Evolutionary conservation across 2,797 vertebrate genomes (phyloP), one percentile per base, ranked within the genome.

Genomic region (Danio aesculapii): DNA sequence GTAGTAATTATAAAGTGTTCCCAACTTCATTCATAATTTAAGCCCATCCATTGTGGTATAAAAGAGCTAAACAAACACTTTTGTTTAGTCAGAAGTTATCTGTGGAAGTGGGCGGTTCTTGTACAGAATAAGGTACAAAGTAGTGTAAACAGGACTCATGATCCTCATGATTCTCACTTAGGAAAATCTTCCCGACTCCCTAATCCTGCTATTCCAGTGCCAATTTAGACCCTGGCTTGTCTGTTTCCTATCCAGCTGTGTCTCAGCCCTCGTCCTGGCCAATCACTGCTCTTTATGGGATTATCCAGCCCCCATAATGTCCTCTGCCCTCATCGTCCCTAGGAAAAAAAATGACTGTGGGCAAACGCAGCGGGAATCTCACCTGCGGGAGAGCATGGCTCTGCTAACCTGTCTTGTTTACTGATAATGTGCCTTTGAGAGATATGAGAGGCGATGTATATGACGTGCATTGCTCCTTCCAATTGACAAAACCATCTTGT

Each of bases 261-360:
- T 86, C 11, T 76, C 57, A 85, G 57, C 50, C 67, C 70, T 43
- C 7, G 16, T 53, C 62, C 84, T 78, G 81, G 47, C 83, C 92
- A 93, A 93, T 93, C 90, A 90, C 83, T 66, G 90, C 91, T 94
- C 89, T 92, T 94, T 94, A 94, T 91, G 88, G 94, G 94, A 94
- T 94, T 94, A 95, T 88, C 87, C 88, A 88, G 81, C 86, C 86
- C 86, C 90, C 90, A 93, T 94, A 88, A 81, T 70, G 63, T 83
- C 61, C 75, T 81, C 74, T 43, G 84, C 89, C 91, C 90, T 90
- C 84, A 71, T 90, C 85, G 88, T 92, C 83, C 57, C 64, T 12
- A 9, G 52, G 73, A 81, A 89, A 88, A 30, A 30, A 30, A 30
- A 30, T 79, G 82, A 72, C 78, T 81, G 62, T 73, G 76, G 59